Evolutionary conservation across 2,888 invertebrate genomes (phyloP).

Genomic region (Lepidocyrtoides sp.): DNA sequence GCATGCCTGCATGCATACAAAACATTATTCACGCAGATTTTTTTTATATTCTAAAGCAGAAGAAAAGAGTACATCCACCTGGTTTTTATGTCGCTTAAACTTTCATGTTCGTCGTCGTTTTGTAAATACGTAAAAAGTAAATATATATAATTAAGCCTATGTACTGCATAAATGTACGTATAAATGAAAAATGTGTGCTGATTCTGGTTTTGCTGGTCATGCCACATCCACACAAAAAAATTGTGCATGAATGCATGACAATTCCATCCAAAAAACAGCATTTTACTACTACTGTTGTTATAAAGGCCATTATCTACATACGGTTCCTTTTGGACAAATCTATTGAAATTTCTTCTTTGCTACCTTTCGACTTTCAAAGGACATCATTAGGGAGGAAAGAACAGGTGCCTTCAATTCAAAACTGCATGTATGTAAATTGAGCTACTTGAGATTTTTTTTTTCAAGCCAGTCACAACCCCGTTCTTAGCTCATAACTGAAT

Average conservation of each 20-base stretch:
- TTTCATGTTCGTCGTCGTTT: conserved; percentile 23
- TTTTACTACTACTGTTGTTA: conserved; percentile 6
- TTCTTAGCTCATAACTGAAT: conserved; percentile 5
- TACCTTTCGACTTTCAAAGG: conserved; percentile 50
- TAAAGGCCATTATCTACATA: conserved; percentile 27
- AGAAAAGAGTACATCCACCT: conserved; percentile 77
- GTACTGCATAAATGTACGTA: conserved; percentile 6
- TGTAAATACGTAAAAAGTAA: conserved; percentile 25
- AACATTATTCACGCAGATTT: conserved; percentile 75
- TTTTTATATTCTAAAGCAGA: conserved; percentile 35
- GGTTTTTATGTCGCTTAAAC: conserved; percentile 57
- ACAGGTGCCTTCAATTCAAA: conserved; percentile 68
- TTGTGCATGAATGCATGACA: conserved; percentile 66
- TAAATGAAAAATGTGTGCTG: conserved; percentile 67
- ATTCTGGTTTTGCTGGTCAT: conserved; percentile 79
- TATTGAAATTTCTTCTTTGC: conserved; percentile 49
- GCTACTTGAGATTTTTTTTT: conserved; percentile 34
- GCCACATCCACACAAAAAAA: conserved; percentile 54
- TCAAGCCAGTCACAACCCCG: conserved; percentile 3
- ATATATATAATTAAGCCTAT: conserved; percentile 52
- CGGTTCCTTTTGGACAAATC: conserved; percentile 67
- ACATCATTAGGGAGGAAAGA: conserved; percentile 38
- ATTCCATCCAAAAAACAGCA: conserved; percentile 57
- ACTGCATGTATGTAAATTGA: conserved; percentile 4
- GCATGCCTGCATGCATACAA: conserved; percentile 70